Evolutionary conservation across 2,888 invertebrate species (phyloP).

Genomic region (Cetonia aurata): DNA sequence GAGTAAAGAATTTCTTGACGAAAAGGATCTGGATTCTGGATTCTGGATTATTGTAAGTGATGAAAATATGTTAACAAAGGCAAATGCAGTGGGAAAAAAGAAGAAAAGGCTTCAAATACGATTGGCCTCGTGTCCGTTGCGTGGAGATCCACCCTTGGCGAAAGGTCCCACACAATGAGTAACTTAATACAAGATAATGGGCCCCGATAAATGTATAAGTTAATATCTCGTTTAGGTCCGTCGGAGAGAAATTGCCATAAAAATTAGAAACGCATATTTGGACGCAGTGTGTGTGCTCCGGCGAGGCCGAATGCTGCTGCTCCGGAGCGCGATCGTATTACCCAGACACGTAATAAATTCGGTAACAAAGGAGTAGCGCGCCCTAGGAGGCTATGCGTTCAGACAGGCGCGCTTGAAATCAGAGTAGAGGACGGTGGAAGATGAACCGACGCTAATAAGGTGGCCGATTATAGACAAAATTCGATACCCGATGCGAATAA

Average conservation of each 20-base stretch:
- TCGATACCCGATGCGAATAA: slow-evolving; percentile 61
- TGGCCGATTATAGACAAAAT: slow-evolving; percentile 64
- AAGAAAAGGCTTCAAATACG: too few species aligned
- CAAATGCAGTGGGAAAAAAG: too few species aligned
- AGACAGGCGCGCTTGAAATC: slow-evolving; percentile 60
- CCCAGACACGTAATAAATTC: slow-evolving; percentile 56
- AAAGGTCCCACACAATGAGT: slow-evolving; percentile 27
- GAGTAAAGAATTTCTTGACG: too few species aligned
- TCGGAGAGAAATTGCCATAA: slow-evolving; percentile 56
- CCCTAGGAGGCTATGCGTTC: slow-evolving; percentile 53
- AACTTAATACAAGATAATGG: slow-evolving; percentile 44
- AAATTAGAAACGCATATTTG: slow-evolving; percentile 57
- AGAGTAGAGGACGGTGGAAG: slow-evolving; percentile 59
- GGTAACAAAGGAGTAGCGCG: slow-evolving; percentile 61
- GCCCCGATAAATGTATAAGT: slow-evolving; percentile 39
- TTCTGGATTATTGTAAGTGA: too few species aligned
- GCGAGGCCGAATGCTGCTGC: slow-evolving; percentile 55
- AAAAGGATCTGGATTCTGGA: too few species aligned
- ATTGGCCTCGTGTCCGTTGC: slow-evolving; percentile 8
- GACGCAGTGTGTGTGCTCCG: slow-evolving; percentile 51
- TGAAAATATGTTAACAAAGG: too few species aligned
- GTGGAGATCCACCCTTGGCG: slow-evolving; percentile 27
- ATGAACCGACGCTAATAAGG: slow-evolving; percentile 63
- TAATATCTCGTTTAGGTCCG: slow-evolving; percentile 45
- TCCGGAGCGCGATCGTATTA: slow-evolving; percentile 54